phyloP scores from a whole-genome alignment of 2,888 invertebrate genomes.

The Catocala nupta region DNA sequence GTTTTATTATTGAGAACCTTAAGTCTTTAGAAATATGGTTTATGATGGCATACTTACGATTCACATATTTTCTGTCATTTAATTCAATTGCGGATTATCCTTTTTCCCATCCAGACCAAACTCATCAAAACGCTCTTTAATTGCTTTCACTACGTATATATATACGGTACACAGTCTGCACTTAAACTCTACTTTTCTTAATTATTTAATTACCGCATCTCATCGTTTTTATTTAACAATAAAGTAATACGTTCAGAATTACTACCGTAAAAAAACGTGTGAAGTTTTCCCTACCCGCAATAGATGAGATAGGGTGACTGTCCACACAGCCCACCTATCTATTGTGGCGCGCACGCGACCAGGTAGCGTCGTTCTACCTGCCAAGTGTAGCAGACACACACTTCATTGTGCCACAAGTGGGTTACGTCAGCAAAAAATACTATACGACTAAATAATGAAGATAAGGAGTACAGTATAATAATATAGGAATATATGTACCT shows the following conservation, averaged over 20 bases:
- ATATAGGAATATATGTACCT: too few species aligned
- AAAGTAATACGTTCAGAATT: not conserved
- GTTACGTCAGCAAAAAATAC: slow-evolving; percentile 40
- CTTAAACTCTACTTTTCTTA: too few species aligned
- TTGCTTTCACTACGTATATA: too few species aligned
- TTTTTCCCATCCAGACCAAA: too few species aligned
- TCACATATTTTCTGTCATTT: slow-evolving; percentile 12
- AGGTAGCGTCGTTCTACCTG: slow-evolving; percentile 57
- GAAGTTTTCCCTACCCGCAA: slow-evolving; percentile 30
- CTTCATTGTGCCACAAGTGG: slow-evolving; percentile 45
- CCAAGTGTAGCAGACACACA: slow-evolving; percentile 32
- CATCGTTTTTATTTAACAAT: too few species aligned
- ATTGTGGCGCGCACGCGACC: slow-evolving; percentile 62
- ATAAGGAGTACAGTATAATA: too few species aligned
- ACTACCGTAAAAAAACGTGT: slow-evolving; percentile 42
- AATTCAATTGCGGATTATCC: slow-evolving; percentile 9
- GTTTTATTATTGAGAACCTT: slow-evolving; percentile 10
- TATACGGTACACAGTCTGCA: too few species aligned
- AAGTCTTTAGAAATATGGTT: slow-evolving; percentile 6
- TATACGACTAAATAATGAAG: not conserved
- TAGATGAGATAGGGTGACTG: slow-evolving; percentile 45
- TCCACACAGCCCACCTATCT: slow-evolving; percentile 38
- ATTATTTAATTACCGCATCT: too few species aligned
- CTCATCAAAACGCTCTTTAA: too few species aligned
- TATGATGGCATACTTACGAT: slow-evolving; percentile 2